Evolutionary conservation across 1,140 invertebrate genomes (phyloP).

Genomic region (Spodoptera litura): DNA sequence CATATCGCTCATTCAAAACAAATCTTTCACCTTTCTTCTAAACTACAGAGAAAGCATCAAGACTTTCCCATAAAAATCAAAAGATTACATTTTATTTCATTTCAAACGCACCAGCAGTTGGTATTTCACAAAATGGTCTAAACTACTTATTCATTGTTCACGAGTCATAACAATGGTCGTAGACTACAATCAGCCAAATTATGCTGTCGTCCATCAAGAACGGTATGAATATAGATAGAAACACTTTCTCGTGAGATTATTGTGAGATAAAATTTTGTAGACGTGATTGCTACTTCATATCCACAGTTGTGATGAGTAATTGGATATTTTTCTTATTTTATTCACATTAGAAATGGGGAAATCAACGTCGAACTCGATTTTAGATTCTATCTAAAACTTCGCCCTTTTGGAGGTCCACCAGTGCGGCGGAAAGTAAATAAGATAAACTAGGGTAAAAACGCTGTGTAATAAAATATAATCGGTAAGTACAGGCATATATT

Average conservation of each 20-base stretch:
- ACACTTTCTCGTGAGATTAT: conserved; percentile 27
- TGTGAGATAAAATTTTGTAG: background rate
- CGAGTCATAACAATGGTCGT: conserved; percentile 16
- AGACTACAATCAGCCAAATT: conserved; percentile 34
- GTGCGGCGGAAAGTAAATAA: no score
- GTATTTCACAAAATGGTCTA: conserved; percentile 34
- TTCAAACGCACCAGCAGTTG: conserved; percentile 13
- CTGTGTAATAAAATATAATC: no score
- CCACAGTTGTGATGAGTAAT: no score
- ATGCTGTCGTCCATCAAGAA: conserved; percentile 28
- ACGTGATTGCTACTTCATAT: background rate
- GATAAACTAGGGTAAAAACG: no score
- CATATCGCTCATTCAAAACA: no score
- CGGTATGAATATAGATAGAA: conserved; percentile 16
- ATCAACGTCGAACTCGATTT: no score
- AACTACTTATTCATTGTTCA: conserved; percentile 24
- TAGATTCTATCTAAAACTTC: no score
- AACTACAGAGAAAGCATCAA: background rate
- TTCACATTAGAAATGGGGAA: no score
- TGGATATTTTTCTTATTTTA: no score
- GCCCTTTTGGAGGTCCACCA: no score
- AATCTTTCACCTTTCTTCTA: background rate
- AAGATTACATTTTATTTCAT: conserved; percentile 30
- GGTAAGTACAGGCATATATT: no score
- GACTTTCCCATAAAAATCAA: conserved; percentile 21